Evolutionary conservation across 2,888 invertebrate species (phyloP), one percentile per base, ranked within the genome.

Genomic region (Temnothorax ravouxi): DNA sequence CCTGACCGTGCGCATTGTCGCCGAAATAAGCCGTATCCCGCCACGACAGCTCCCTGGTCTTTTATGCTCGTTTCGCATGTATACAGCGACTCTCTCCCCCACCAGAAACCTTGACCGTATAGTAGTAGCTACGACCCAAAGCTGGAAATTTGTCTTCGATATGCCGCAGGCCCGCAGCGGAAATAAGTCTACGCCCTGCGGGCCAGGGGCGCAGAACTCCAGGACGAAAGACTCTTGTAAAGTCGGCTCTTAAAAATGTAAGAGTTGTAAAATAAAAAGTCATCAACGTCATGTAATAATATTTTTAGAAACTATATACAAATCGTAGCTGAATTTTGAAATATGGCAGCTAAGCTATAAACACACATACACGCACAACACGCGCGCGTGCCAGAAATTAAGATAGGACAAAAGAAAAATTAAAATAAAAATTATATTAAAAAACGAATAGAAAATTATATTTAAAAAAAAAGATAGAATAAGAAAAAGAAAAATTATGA

Each of bases 11-110:
- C 81, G 92, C 87, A 94, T 94, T 94, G 94, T 94, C 92, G 91
- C 91, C 91, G 87, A 89, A 93, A 93, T 93, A 94, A 94, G 94
- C 93, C 93, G 93, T 93, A 93, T 94, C 94, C 94, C 91, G 90
- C 91, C 91, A 91, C 89, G 72, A 67, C 87, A 89, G 83, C 80
- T 86, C 89, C 84, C 83, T 84, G 72, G 72, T 82, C 89, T 88
- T 90, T 90, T 87, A 90, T 90, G 84, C 44, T 80, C 84, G 84
- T 85, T 88, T 88, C 86, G 88, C 90, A 61, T 81, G 79, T 86
- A 88, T 80, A 85, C 84, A 80, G 72, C 67, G 82, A 54, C 83
- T 72, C 29, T 29, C 29, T 29, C 29, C 84, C 83, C 77, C 71
- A n/a, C n/a, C n/a, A 88, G 84, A 83, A 86, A 87, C 74, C 84